phyloP scores from a whole-genome alignment of 2,888 invertebrate genomes.

The Sialis fuliginosa region DNA sequence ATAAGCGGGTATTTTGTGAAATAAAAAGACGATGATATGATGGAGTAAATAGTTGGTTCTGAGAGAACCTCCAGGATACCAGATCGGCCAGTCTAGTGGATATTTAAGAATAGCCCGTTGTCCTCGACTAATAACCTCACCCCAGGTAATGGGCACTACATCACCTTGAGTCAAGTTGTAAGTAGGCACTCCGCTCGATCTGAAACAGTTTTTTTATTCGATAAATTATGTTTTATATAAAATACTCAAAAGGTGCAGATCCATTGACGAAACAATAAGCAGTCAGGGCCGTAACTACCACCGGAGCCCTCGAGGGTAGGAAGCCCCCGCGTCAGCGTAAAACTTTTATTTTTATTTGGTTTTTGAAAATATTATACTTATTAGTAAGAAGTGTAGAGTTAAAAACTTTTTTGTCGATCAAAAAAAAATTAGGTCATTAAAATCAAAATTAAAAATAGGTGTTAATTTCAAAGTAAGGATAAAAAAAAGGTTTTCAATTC shows the following conservation, averaged over 20 bases:
- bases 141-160: constrained; percentile 62
- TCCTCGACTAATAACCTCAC: constrained; percentile 50
- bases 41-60: constrained; percentile 46
- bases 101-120: constrained; percentile 36
- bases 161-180: constrained; percentile 61
- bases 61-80: constrained; percentile 55
- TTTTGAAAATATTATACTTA: too few species aligned
- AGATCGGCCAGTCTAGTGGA: constrained; percentile 47
- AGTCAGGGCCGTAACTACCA: too few species aligned
- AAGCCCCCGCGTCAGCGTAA: too few species aligned
- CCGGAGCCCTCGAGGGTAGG: too few species aligned
- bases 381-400: too few species aligned
- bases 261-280: neutral
- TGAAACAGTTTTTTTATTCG: constrained; percentile 16
- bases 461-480: too few species aligned
- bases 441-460: too few species aligned
- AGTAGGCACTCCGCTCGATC: constrained; percentile 33
- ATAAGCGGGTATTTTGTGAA: constrained; percentile 56
- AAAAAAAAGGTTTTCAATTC: too few species aligned
- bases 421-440: too few species aligned
- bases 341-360: too few species aligned
- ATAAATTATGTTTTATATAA: neutral
- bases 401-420: too few species aligned
- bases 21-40: constrained; percentile 41
- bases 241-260: neutral